Percentiles rank a stretch among this genome's conserved stretches.
phyloP scores from a whole-genome alignment of 2,888 invertebrate species.

The Chironomus tentans region DNA sequence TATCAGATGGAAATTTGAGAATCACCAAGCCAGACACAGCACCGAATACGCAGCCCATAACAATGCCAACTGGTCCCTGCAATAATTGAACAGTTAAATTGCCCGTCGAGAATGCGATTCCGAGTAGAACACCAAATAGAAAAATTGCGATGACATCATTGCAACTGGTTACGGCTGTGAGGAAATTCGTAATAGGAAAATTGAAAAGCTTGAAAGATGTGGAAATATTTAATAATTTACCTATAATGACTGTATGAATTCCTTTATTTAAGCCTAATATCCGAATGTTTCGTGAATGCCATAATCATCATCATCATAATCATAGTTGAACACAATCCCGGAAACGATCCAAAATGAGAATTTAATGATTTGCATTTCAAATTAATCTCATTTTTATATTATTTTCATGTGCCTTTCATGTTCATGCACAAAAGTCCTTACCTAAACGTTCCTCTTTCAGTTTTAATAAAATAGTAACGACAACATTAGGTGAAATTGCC shows the following conservation, averaged over 20 bases:
- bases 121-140: conserved; percentile 57
- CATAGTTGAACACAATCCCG: neutral
- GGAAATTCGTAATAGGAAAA: neutral
- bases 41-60: conserved; percentile 53
- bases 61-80: conserved; percentile 52
- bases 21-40: conserved; percentile 50
- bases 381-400: neutral
- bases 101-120: conserved; percentile 52
- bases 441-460: conserved; percentile 46
- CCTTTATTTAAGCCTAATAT: conserved; percentile 56
- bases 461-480: conserved; percentile 57
- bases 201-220: neutral
- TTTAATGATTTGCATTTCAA: conserved; percentile 24
- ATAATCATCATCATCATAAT: conserved; percentile 35
- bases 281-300: conserved; percentile 33
- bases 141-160: conserved; percentile 71
- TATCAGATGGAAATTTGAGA: conserved; percentile 50
- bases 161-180: conserved; percentile 46
- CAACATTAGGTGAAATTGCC: conserved; percentile 65
- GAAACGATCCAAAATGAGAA: conserved; percentile 10
- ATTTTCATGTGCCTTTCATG: neutral
- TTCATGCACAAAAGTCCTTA: neutral
- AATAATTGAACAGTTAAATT: conserved; percentile 44
- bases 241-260: conserved; percentile 56
- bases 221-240: neutral